Base-by-base conservation (phyloP, 2,797 vertebrate species). In the Acanthornis magna region DNA sequence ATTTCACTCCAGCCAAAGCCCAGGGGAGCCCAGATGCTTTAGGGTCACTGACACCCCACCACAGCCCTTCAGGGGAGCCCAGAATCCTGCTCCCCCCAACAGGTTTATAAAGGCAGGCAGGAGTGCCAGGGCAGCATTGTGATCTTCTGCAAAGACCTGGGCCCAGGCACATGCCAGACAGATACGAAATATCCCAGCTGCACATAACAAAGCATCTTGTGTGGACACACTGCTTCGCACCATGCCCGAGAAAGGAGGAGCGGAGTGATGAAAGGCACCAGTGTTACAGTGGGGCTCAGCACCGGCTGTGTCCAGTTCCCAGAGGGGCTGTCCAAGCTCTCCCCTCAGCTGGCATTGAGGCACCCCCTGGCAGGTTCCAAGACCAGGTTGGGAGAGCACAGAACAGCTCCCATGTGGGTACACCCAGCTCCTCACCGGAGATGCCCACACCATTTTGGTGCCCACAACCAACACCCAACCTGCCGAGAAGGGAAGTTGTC, bases 341-440 rank as follows among this genome's bases (percentile, higher is more conserved):
- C 11, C 12, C 25, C 10, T 0, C 2, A 0, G 10, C 7, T 8
- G 6, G 40, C 60, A 51, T 63, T 53, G 8, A 27, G 42, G 25
- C 7, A 13, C 19, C 15, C 47, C 34, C 32, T 20, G 34, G 54
- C 34, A 61, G 13, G 27, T 60, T 60, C 67, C 53, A 13, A 45
- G 23, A 17, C 4, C 53, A 29, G 74, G 54, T 11, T 60, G 53
- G 3, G 20, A 58, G 19, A 29, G 29, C 21, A 21, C 34, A 47
- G n/a, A 55, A 42, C 10, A 63, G 57, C 75, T 81, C n/a, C n/a
- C 11, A 0, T 3, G 36, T 48, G 7, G 9, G 50, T 34, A 60
- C 26, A 7, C 16, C 21, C 40, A 7, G 30, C 63, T 15, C 57
- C 18, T 50, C 57, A 13, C 48, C 21, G 3, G 16, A 65, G 70